These are phyloP conservation scores for Hemicrepidius hirtus DNA, from an alignment of 2,888 invertebrate species.

Conservation along the genomic window DNA sequence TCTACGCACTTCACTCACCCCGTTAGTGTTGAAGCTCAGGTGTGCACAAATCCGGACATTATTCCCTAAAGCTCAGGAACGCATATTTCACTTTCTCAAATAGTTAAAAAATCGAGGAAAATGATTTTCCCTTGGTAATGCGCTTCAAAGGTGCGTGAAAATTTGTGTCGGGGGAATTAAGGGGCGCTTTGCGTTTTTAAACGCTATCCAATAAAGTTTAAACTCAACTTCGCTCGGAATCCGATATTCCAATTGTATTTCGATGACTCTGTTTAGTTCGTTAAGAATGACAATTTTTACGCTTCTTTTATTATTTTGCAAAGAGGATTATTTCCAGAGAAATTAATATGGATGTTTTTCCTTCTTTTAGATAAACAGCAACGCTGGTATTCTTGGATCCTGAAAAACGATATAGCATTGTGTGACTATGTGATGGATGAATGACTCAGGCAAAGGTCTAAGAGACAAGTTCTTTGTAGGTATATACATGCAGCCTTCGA, in stretches of 20 bases:
- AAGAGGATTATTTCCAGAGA: not conserved
- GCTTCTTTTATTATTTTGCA: slow-evolving; percentile 3
- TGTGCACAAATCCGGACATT: slow-evolving; percentile 53
- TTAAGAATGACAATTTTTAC: slow-evolving; percentile 33
- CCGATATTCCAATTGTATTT: slow-evolving; percentile 32
- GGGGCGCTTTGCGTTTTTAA: slow-evolving; percentile 37
- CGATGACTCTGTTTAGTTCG: slow-evolving; percentile 30
- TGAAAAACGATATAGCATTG: slow-evolving; percentile 23
- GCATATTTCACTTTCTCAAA: slow-evolving; percentile 51
- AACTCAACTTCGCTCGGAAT: slow-evolving; percentile 20
- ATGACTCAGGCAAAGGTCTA: slow-evolving; percentile 5
- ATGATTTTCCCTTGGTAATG: slow-evolving; percentile 39
- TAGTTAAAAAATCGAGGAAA: slow-evolving; percentile 47
- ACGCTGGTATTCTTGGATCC: not conserved
- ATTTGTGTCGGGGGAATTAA: slow-evolving; percentile 33
- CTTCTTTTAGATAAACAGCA: not conserved
- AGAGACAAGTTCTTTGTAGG: slow-evolving; percentile 19
- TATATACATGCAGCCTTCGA: slow-evolving; percentile 20
- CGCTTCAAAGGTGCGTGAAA: slow-evolving; percentile 41
- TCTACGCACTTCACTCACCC: slow-evolving; percentile 53
- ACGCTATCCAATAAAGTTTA: slow-evolving; percentile 30
- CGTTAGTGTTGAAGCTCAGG: slow-evolving; percentile 50
- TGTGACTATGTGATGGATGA: slow-evolving; percentile 21
- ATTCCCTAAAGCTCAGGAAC: slow-evolving; percentile 48
- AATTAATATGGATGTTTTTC: slow-evolving; percentile 15